Evolutionary conservation across 2,113 vertebrate species (phyloP).

Genomic region (Mixornis gularis): DNA sequence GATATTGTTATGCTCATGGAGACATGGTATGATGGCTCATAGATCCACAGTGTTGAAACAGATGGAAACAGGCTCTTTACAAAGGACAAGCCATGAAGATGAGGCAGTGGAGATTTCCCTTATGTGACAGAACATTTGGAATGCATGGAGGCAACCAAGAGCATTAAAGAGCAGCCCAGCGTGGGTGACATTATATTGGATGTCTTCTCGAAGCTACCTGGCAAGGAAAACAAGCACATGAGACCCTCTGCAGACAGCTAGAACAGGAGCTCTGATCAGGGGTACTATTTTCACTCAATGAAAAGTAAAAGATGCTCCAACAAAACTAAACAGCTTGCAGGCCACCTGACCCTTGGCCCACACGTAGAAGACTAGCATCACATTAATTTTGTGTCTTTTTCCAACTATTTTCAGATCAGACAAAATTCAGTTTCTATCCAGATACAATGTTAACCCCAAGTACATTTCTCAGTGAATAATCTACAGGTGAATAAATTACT

Average conservation of each 20-base stretch:
- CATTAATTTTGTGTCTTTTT: background rate
- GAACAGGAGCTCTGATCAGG: background rate
- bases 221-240: background rate
- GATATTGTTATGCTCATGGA: background rate
- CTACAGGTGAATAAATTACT: background rate
- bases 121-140: background rate
- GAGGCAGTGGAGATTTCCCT: background rate
- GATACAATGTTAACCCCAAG: background rate
- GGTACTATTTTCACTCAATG: background rate
- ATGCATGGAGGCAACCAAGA: accelerated
- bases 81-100: background rate
- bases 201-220: background rate
- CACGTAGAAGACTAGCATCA: background rate
- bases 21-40: background rate
- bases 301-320: background rate
- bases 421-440: background rate
- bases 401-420: background rate
- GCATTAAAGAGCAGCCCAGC: background rate
- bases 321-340: background rate
- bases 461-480: slow-evolving; percentile 26
- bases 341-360: background rate
- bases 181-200: background rate
- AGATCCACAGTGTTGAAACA: background rate
- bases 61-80: background rate
- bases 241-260: background rate